Percentiles rank a stretch among this genome's conserved stretches.
phyloP scores from a whole-genome alignment of 2,888 invertebrate species.

The Torymus texanus region DNA sequence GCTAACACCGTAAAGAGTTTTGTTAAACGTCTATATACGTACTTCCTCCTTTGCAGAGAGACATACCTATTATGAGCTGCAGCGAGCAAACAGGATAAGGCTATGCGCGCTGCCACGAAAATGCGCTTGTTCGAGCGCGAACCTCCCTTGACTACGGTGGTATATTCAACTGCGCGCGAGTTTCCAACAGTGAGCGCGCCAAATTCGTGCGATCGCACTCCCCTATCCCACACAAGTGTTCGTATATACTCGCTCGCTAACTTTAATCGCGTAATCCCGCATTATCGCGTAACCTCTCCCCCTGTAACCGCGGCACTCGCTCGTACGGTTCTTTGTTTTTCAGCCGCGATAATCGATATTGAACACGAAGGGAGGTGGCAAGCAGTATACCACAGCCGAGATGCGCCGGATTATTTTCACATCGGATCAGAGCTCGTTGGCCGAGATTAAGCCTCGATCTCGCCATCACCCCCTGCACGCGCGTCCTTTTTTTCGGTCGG shows the following conservation, averaged over 20 bases:
- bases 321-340: slow-evolving; percentile 33
- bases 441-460: slow-evolving; percentile 38
- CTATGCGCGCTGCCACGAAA: too few relatives aligned
- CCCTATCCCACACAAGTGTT: too few relatives aligned
- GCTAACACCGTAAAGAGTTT: neutral
- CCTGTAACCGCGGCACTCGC: slow-evolving; percentile 8
- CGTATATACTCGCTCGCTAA: slow-evolving; percentile 42
- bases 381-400: slow-evolving; percentile 3
- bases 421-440: slow-evolving; percentile 37
- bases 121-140: too few relatives aligned
- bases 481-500: slow-evolving; percentile 9
- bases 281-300: slow-evolving; percentile 55
- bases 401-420: slow-evolving; percentile 49
- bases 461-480: neutral
- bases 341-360: slow-evolving; percentile 47
- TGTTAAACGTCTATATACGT: neutral
- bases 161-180: neutral
- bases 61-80: slow-evolving; percentile 7
- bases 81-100: too few relatives aligned
- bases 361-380: neutral
- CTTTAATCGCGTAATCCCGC: slow-evolving; percentile 62
- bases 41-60: neutral
- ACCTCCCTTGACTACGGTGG: too few relatives aligned
- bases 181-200: neutral
- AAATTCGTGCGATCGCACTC: too few relatives aligned